A percentile compares a stretch with the other conserved stretches of the same genome.
phyloP scores from a whole-genome alignment of 1,140 invertebrate genomes.

The Grapholita molesta region DNA sequence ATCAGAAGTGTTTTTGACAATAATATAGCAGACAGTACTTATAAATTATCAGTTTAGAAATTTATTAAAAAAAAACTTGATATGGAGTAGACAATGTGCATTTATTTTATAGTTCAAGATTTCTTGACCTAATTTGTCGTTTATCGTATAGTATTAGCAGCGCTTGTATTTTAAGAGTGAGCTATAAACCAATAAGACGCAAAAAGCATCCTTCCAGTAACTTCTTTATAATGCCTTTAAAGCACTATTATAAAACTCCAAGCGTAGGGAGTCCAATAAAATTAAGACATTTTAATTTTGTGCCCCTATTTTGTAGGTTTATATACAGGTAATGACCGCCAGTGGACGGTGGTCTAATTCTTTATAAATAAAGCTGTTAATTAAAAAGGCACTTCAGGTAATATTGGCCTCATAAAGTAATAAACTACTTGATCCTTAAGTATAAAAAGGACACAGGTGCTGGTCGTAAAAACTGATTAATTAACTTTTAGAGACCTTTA shows the following conservation, averaged over 20 bases:
- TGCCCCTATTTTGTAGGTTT: constrained; percentile 66
- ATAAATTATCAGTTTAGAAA: too few relatives aligned
- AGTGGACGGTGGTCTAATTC: constrained; percentile 56
- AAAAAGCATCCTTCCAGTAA: constrained; percentile 24
- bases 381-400: constrained; percentile 57
- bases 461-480: constrained; percentile 8
- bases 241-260: constrained; percentile 45
- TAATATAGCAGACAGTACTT: too few relatives aligned
- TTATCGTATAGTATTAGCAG: not conserved
- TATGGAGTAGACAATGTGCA: too few relatives aligned
- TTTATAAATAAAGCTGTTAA: constrained; percentile 72
- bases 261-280: constrained; percentile 59
- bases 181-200: not conserved
- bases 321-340: constrained; percentile 47
- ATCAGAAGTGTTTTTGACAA: too few relatives aligned
- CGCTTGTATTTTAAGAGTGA: not conserved
- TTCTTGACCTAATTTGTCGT: not conserved
- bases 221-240: constrained; percentile 46
- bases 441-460: constrained; percentile 25
- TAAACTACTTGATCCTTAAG: constrained; percentile 64
- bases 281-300: constrained; percentile 73
- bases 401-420: constrained; percentile 60
- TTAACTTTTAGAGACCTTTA: not conserved
- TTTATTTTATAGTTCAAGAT: not conserved
- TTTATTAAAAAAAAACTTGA: too few relatives aligned